Evolutionary conservation across 2,888 invertebrate genomes (phyloP).

Genomic region (Pinctada fucata): DNA sequence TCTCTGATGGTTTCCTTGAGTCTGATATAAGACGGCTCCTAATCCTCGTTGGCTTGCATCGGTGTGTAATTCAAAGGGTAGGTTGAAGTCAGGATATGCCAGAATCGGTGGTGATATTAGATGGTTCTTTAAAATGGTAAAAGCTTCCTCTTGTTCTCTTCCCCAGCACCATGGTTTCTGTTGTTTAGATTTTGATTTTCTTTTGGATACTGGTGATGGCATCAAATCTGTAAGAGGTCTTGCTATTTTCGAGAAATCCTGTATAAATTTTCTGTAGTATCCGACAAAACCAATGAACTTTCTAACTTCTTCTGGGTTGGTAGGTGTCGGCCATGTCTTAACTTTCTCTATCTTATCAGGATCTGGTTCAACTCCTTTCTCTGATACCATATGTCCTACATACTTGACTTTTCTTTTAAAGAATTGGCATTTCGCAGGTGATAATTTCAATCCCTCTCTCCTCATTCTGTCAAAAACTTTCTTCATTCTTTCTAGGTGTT

Average conservation of each 20-base stretch:
- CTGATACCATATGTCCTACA: conserved; percentile 37
- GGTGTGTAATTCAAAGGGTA: no score
- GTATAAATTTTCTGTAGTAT: background rate
- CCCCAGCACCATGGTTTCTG: background rate
- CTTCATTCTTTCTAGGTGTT: conserved; percentile 36
- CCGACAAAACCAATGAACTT: background rate
- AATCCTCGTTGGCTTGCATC: no score
- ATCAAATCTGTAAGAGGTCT: background rate
- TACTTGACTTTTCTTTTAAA: conserved; percentile 30
- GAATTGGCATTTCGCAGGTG: conserved; percentile 37
- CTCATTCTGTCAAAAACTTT: conserved; percentile 31
- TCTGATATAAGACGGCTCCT: no score
- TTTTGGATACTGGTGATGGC: conserved; percentile 1
- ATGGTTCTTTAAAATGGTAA: background rate
- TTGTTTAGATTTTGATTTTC: background rate
- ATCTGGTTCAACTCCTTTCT: conserved; percentile 35
- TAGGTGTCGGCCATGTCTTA: background rate
- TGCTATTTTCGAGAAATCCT: background rate
- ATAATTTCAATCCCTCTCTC: conserved; percentile 34
- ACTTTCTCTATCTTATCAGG: conserved; percentile 35
- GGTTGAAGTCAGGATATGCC: no score
- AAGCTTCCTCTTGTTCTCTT: background rate
- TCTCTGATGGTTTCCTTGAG: background rate
- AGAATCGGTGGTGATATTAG: no score
- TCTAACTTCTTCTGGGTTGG: background rate